phyloP scores from a whole-genome alignment of 2,888 invertebrate species.

The Euplagia quadripunctaria region DNA sequence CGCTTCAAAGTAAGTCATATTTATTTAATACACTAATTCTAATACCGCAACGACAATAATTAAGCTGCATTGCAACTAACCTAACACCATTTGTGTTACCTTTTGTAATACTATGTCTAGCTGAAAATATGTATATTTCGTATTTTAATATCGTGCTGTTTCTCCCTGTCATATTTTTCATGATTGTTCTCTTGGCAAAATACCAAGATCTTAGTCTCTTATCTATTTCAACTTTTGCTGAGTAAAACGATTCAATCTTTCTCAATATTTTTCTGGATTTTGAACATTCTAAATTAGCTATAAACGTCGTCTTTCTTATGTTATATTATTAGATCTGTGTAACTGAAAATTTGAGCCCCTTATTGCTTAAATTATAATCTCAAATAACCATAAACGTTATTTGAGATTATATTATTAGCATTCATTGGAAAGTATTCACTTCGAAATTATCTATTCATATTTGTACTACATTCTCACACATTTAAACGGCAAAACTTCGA shows the following conservation, averaged over 20 bases:
- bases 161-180: conserved; percentile 80
- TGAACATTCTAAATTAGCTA: conserved; percentile 35
- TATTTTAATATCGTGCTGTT: conserved; percentile 78
- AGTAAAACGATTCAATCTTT: conserved; percentile 63
- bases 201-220: conserved; percentile 80
- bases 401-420: neutral
- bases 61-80: conserved; percentile 41
- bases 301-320: conserved; percentile 19
- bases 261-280: conserved; percentile 53
- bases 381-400: too few species aligned
- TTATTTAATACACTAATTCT: neutral
- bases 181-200: conserved; percentile 82
- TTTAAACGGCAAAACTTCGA: conserved; percentile 28
- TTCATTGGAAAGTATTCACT: neutral
- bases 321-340: conserved; percentile 10
- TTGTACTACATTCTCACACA: neutral
- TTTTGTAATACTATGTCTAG: conserved; percentile 62
- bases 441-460: neutral
- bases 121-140: conserved; percentile 67
- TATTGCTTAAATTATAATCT: too few species aligned
- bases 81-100: conserved; percentile 41
- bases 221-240: conserved; percentile 78
- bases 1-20: conserved; percentile 75
- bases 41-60: conserved; percentile 49
- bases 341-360: neutral